These are phyloP conservation scores for Elymnias hypermnestra DNA, from an alignment of 1,140 invertebrate species.

Conservation along the genomic window DNA sequence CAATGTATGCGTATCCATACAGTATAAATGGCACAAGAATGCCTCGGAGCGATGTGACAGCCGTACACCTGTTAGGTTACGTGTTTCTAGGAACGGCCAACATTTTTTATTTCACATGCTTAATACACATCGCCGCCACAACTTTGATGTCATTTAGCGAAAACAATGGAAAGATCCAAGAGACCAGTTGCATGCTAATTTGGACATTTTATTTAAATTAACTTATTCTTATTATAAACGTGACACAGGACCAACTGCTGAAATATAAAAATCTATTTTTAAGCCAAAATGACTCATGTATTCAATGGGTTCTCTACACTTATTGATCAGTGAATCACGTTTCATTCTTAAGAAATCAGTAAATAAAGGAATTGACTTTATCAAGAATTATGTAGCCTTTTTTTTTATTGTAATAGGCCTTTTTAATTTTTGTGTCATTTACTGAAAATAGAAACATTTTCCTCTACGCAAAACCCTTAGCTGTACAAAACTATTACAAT, in stretches of 20 bases:
- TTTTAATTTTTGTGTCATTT: no score
- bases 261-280: constrained; percentile 69
- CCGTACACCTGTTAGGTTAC: constrained; percentile 47
- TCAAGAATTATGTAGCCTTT: no score
- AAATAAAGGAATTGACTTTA: no score
- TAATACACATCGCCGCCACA: constrained; percentile 61
- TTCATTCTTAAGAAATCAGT: no score
- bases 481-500: no score
- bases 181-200: constrained; percentile 58
- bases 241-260: constrained; percentile 49
- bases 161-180: constrained; percentile 70
- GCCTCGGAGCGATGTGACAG: constrained; percentile 4
- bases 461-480: no score
- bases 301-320: constrained; percentile 3
- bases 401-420: no score
- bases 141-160: constrained; percentile 75
- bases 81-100: constrained; percentile 54
- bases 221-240: constrained; percentile 67
- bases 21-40: background rate
- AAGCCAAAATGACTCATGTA: constrained; percentile 50
- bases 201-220: constrained; percentile 68
- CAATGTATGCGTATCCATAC: no score
- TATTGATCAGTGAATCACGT: background rate
- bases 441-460: no score
- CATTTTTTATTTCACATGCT: constrained; percentile 69